phyloP scores from a whole-genome alignment of 2,797 vertebrate genomes.

The Pterois miles region DNA sequence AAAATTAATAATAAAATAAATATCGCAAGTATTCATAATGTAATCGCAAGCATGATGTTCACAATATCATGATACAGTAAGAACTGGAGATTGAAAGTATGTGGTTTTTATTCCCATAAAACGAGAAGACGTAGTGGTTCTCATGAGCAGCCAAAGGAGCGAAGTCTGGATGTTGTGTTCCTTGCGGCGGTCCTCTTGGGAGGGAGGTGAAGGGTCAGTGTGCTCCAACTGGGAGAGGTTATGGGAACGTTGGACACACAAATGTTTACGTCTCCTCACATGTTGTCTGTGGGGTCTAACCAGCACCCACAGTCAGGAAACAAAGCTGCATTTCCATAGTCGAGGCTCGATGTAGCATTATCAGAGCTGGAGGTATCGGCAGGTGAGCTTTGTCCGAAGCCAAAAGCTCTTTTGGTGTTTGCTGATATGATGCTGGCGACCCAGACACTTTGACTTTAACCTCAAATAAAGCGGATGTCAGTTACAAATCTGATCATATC shows the following conservation, averaged over 20 bases:
- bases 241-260: conserved; percentile 56
- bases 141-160: conserved; percentile 10
- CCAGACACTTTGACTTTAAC: conserved; percentile 15
- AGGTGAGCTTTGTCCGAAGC: conserved; percentile 58
- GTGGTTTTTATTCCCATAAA: neutral
- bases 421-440: conserved; percentile 21
- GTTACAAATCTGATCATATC: neutral
- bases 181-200: conserved; percentile 19
- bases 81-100: neutral
- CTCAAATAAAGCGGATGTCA: conserved; percentile 12
- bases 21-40: neutral
- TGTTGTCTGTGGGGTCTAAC: neutral
- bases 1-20: neutral
- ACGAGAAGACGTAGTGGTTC: neutral
- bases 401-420: conserved; percentile 56
- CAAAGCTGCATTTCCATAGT: conserved; percentile 2
- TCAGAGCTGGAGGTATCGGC: conserved; percentile 52
- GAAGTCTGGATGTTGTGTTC: neutral
- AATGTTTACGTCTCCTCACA: neutral
- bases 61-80: neutral
- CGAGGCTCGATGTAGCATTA: conserved; percentile 34
- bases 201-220: conserved; percentile 58
- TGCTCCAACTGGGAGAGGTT: conserved; percentile 41
- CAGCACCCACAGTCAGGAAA: neutral
- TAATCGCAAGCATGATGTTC: neutral